Evolutionary conservation across 2,113 vertebrate genomes (phyloP), one percentile per base, ranked within the genome.

Genomic region (Dunckerocampus dactyliophorus): DNA sequence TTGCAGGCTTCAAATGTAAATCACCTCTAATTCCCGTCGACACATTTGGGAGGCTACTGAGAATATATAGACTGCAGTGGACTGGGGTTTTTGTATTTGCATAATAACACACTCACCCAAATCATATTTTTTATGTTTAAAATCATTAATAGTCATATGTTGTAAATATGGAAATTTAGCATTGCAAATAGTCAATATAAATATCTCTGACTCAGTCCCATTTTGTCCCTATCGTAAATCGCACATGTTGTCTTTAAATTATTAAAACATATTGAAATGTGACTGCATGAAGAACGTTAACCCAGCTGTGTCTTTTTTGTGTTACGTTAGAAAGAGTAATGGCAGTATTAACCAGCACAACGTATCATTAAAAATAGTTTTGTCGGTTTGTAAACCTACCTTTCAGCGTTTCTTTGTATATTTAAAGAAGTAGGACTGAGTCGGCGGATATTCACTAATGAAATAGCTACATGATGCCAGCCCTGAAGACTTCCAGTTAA

Each of bases 1-100:
- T 76, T 83, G 76, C 43, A 47, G 56, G 45, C 34, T 70, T 67
- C 72, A 67, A 83, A 83, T 84, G 68, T 79, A 73, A 70, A 78
- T 55, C 52, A 48, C 67, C 71, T 71, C 62, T 72, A 77, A 82
- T 77, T 80, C 67, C 62, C 71, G 73, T 72, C 48, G 50, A 71
- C 24, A 39, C 34, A 39, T n/a, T 59, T 55, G 28, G 43, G 20
- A 65, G 28, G 71, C 62, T 13, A 45, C 14, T 59, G 13, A 13
- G 34, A 39, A 1, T 54, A 60, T 5, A 48, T 24, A 22, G 47
- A 63, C 19, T 52, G 37, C 53, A 19, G 16, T 37, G 53, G 28
- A 37, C 31, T 39, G 31, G 10, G 8, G n/a, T 28, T 17, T 46
- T 31, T 46, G 34, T 28, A 16, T 10, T 21, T 59, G 51, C 13